Conservation (phyloP, 1,140 invertebrate genomes). For the Drosophila funebris region DNA sequence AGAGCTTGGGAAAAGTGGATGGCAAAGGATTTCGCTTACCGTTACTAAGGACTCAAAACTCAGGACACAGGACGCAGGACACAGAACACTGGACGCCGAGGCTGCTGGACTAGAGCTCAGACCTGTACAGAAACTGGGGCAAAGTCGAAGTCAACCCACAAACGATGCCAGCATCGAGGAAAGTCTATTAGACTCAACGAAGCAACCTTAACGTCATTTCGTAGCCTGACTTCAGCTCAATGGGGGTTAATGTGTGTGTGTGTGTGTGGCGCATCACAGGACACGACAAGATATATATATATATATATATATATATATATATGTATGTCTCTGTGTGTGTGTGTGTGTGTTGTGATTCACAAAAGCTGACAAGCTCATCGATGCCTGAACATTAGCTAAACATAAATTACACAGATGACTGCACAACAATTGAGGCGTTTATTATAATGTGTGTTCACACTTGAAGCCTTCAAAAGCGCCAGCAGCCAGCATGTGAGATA, state of each 20-base stretch:
- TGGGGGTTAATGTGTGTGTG: conserved; percentile 60
- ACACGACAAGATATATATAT: too few relatives aligned
- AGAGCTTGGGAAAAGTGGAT: conserved; percentile 38
- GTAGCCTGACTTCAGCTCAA: conserved; percentile 61
- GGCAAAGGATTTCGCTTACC: conserved; percentile 66
- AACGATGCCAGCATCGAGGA: conserved; percentile 56
- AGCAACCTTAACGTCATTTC: conserved; percentile 79
- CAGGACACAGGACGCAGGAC: conserved; percentile 6
- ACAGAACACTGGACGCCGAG: neutral
- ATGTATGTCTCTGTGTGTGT: conserved; percentile 14
- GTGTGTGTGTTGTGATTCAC: conserved; percentile 69
- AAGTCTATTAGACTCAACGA: conserved; percentile 82
- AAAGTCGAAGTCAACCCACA: conserved; percentile 59
- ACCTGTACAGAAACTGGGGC: conserved; percentile 63
- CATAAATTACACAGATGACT: conserved; percentile 83
- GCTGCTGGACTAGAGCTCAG: conserved; percentile 24
- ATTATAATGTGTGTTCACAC: conserved; percentile 83
- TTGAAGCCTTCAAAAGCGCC: conserved; percentile 66
- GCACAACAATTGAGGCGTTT: conserved; percentile 83
- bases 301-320: conserved; percentile 23
- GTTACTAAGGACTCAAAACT: conserved; percentile 33
- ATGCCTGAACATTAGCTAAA: conserved; percentile 83
- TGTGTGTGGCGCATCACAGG: too few relatives aligned
- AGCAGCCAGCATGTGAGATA: neutral
- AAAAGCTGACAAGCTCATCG: conserved; percentile 84